phyloP scores from a whole-genome alignment of 2,113 vertebrate genomes.

The Eublepharis macularius region DNA sequence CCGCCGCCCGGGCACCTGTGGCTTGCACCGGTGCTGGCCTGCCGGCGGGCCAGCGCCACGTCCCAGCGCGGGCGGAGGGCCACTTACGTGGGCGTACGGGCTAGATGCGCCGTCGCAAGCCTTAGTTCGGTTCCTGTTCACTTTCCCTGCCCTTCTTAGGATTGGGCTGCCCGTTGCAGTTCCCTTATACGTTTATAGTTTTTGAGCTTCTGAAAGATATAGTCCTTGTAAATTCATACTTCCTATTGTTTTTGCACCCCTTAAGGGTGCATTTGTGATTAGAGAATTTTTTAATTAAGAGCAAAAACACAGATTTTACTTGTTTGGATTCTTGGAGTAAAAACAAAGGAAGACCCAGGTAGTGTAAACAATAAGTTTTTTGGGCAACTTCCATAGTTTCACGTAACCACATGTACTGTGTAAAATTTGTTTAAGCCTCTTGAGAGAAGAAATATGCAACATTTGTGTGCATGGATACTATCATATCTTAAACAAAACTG shows the following conservation, averaged over 20 bases:
- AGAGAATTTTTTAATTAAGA: slow-evolving; percentile 51
- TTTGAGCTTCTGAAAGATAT: neutral
- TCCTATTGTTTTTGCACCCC: slow-evolving; percentile 36
- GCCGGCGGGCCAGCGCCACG: no score
- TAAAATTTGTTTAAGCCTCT: slow-evolving; percentile 44
- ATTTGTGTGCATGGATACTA: slow-evolving; percentile 44
- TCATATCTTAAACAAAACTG: slow-evolving; percentile 47
- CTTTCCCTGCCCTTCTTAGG: no score
- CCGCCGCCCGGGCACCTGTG: no score
- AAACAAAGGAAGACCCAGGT: slow-evolving; percentile 48
- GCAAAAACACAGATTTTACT: slow-evolving; percentile 51
- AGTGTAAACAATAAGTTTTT: slow-evolving; percentile 40
- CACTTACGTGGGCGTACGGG: no score
- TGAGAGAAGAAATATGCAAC: slow-evolving; percentile 42
- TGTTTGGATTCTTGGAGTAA: slow-evolving; percentile 52
- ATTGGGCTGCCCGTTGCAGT: no score
- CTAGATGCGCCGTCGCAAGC: no score
- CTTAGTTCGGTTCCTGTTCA: no score
- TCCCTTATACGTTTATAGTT: neutral
- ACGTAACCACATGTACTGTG: slow-evolving; percentile 29
- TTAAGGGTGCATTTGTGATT: slow-evolving; percentile 39
- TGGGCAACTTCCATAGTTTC: slow-evolving; percentile 32
- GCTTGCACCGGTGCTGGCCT: no score
- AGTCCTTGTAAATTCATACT: neutral
- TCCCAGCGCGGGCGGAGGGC: no score